Base-by-base conservation (phyloP, 2,797 vertebrate genomes). In the Heliangelus exortis region DNA sequence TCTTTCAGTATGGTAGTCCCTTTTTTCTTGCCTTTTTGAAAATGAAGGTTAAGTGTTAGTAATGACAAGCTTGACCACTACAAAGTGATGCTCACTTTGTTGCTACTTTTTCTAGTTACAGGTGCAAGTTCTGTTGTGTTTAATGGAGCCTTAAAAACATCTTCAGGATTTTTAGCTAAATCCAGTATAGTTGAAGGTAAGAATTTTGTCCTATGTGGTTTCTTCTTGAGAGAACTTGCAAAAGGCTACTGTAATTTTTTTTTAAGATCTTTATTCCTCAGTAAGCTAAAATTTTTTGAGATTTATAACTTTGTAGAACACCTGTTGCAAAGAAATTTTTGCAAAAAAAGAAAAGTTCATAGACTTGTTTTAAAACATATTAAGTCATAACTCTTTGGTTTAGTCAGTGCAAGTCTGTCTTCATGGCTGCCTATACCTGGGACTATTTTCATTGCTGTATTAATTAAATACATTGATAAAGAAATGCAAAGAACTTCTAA, bases 81-180 rank as follows among this genome's bases (percentile, higher is more conserved):
- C 0, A 0, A 63, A 57, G 12, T 15, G 18, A 8, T 84, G 61
- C 33, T 89, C 9, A 68, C 33, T 90, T 61, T 51, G 5, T 63
- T 78, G 51, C 34, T 86, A 0, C 77, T 55, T 92, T 78, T 48
- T 88, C 34, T 84, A 99, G 99, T 99, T 96, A 99, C 99, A 50
- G 99, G 99, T 67, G 99, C 99, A 96, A 99, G 99, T 97, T 99
- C 99, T 92, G 99, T 99, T 69, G 99, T 99, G 67, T 99, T 99
- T 89, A 99, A 99, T 53, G 99, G 99, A 89, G 98, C 99, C 10
- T 97, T 99, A 75, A 99, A 99, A 96, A 94, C 98, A 53, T 99
- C 99, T 4, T 99, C 99, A 33, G 99, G 99, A 92, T 99, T 99
- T 97, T 98, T 99, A 71, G 99, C 99, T 67, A 99, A 99, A 97